phyloP scores from a whole-genome alignment of 53 echinoderm and acorn worm species.

The Echinometra lucunter region DNA sequence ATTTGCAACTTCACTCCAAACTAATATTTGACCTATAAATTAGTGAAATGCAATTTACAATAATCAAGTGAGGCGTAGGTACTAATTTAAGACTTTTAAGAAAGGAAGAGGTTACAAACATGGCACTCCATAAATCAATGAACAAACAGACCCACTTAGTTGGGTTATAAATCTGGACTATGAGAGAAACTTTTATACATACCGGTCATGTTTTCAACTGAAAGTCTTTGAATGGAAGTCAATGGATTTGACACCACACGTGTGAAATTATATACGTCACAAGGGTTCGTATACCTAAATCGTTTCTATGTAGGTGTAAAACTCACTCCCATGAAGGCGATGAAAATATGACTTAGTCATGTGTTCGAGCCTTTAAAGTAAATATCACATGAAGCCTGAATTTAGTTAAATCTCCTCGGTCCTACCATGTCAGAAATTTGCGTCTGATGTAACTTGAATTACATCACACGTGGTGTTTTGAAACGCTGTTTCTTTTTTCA shows the following conservation, averaged over 20 bases:
- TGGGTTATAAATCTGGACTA: too few species aligned
- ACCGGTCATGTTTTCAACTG: too few species aligned
- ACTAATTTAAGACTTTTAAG: too few species aligned
- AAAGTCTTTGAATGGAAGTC: background rate
- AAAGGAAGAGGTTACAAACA: too few species aligned
- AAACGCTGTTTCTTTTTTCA: background rate
- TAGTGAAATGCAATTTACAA: too few species aligned
- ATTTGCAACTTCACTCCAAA: too few species aligned
- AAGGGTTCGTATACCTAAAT: background rate
- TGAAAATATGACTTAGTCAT: constrained; percentile 38
- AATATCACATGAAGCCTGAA: constrained; percentile 5
- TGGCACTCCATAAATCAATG: too few species aligned
- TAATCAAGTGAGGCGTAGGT: too few species aligned
- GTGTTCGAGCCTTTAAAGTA: background rate
- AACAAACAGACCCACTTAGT: too few species aligned
- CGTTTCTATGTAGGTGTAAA: background rate
- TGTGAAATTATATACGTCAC: constrained; percentile 8
- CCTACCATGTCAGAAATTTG: background rate
- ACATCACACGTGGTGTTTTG: background rate
- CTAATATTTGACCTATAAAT: too few species aligned
- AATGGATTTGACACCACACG: background rate
- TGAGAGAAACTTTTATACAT: too few species aligned
- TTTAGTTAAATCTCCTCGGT: background rate
- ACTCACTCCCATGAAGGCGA: background rate
- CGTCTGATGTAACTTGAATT: background rate